Percentiles rank a stretch among this genome's conserved stretches.
These are phyloP conservation scores for Speoplatyrhinus poulsoni DNA, from an alignment of 2,113 vertebrate genomes.

Conservation along the genomic window DNA sequence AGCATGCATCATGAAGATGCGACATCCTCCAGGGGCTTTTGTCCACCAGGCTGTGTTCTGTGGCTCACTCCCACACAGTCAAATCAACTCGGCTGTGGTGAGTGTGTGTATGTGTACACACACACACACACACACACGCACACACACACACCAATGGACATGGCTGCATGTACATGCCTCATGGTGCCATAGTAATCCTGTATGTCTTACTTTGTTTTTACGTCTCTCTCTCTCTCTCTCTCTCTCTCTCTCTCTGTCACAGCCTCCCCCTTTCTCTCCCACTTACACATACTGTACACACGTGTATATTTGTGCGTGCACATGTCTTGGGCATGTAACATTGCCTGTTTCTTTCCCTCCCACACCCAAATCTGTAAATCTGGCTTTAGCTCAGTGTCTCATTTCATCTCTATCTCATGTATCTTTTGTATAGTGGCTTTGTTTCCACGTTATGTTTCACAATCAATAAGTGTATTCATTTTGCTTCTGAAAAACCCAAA, in stretches of 20 bases:
- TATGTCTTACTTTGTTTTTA: constrained; percentile 38
- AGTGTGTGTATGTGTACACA: not conserved
- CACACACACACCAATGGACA: constrained; percentile 16
- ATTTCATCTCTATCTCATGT: constrained; percentile 25
- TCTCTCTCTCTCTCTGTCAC: constrained; percentile 8
- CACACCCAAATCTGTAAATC: constrained; percentile 47
- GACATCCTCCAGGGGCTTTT: constrained; percentile 14
- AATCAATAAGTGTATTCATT: constrained; percentile 30
- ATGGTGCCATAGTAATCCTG: constrained; percentile 41
- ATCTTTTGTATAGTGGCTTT: constrained; percentile 5
- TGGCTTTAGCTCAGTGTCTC: constrained; percentile 24
- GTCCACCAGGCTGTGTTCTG: not conserved
- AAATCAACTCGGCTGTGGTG: not conserved
- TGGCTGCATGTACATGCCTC: constrained; percentile 32
- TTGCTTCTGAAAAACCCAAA: constrained; percentile 1
- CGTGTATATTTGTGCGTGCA: constrained; percentile 16
- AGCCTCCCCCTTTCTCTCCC: constrained; percentile 3
- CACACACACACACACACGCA: constrained; percentile 1
- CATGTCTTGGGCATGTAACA: constrained; percentile 3
- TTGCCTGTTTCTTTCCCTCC: constrained; percentile 34
- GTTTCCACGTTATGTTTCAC: constrained; percentile 26
- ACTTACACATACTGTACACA: not conserved
- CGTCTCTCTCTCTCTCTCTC: constrained; percentile 17
- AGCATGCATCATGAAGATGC: not conserved
- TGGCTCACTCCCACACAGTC: not conserved